Evolutionary conservation across 2,113 vertebrate genomes (phyloP).

Genomic region (Pangasianodon gigas): DNA sequence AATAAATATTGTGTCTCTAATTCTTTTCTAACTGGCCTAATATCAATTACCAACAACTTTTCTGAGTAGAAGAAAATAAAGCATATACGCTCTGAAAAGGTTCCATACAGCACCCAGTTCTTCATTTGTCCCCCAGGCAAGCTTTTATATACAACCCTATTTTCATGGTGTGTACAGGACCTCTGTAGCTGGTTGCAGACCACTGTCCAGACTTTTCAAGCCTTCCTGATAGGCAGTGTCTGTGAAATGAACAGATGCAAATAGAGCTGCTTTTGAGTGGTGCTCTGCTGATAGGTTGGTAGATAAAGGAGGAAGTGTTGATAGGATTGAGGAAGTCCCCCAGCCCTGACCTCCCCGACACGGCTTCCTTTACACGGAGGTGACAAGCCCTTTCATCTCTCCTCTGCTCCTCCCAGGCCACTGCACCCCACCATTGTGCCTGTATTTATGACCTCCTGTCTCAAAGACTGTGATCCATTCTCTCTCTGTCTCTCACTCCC

Average conservation of each 20-base stretch:
- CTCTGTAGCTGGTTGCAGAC: neutral
- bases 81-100: neutral
- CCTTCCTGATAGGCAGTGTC: neutral
- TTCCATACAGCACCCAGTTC: neutral
- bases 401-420: constrained; percentile 62
- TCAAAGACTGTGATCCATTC: neutral
- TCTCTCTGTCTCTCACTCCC: neutral
- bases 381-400: constrained; percentile 72
- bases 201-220: neutral
- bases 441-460: constrained; percentile 49
- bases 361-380: constrained; percentile 63
- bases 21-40: neutral
- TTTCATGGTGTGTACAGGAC: neutral
- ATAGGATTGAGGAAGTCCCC: constrained; percentile 58
- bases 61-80: neutral
- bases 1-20: neutral
- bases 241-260: constrained; percentile 36
- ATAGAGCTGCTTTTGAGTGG: constrained; percentile 11
- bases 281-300: constrained; percentile 33
- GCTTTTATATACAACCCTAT: neutral
- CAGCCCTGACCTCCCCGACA: constrained; percentile 52
- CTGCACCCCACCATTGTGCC: constrained; percentile 62
- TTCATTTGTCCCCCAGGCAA: neutral
- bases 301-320: constrained; percentile 52
- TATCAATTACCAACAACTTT: neutral